A percentile compares a stretch with the other conserved stretches of the same genome.
Evolutionary conservation across 2,797 vertebrate species (phyloP).

Genomic region (Chelonia mydas): DNA sequence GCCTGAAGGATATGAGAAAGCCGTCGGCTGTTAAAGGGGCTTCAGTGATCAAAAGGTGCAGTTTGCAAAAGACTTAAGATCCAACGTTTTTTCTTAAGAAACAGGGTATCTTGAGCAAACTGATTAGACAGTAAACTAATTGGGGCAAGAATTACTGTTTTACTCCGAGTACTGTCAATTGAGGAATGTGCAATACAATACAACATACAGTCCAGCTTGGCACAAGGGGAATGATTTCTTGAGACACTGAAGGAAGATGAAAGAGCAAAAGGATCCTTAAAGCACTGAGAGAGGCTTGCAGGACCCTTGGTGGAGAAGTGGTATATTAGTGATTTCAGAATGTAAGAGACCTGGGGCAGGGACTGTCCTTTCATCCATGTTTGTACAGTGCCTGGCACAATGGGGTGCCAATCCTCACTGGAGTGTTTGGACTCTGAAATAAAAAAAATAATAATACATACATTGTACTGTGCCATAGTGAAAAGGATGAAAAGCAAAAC

Average conservation of each 20-base stretch:
- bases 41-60: accelerated
- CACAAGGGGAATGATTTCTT: background rate
- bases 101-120: background rate
- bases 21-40: accelerated
- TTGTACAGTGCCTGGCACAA: background rate
- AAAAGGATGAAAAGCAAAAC: background rate
- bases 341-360: background rate
- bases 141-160: background rate
- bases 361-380: accelerated
- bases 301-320: background rate
- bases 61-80: accelerated
- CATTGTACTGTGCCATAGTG: background rate
- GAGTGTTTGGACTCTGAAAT: background rate
- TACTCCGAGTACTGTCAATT: background rate
- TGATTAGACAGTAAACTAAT: accelerated
- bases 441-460: background rate
- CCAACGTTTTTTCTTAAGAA: background rate
- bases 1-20: accelerated
- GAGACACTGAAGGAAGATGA: background rate
- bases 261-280: background rate
- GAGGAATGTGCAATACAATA: background rate
- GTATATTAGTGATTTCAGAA: background rate
- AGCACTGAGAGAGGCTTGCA: background rate
- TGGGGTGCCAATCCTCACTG: background rate
- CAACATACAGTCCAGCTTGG: accelerated